Conservation (phyloP, 2,888 invertebrate genomes). For the Synergus laeviventris region DNA sequence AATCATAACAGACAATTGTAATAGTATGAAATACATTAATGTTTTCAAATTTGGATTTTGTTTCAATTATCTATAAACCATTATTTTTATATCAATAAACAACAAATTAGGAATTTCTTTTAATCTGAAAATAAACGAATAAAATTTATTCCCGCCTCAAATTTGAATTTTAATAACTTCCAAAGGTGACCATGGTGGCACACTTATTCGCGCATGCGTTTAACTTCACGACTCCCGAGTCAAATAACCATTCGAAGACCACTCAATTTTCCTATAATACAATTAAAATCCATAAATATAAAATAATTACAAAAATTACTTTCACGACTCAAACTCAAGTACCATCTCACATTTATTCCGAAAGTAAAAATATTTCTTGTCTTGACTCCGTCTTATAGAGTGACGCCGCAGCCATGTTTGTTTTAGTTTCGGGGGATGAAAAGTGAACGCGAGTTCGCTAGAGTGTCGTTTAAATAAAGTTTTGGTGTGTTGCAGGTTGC, state of each 20-base stretch:
- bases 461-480: slow-evolving; percentile 61
- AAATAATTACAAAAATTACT: background rate
- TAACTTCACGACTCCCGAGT: background rate
- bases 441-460: slow-evolving; percentile 65
- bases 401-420: slow-evolving; percentile 74
- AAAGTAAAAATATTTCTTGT: background rate
- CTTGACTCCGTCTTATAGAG: slow-evolving; percentile 48
- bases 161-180: background rate
- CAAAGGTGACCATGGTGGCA: background rate
- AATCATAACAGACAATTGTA: background rate
- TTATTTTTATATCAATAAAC: background rate
- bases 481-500: slow-evolving; percentile 48
- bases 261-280: background rate
- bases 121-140: no score
- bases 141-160: background rate
- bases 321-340: background rate
- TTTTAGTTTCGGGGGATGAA: slow-evolving; percentile 70
- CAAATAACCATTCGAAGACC: background rate
- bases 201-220: background rate
- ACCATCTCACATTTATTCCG: background rate
- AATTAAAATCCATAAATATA: background rate
- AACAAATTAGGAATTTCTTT: no score
- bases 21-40: slow-evolving; percentile 19
- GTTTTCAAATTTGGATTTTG: background rate
- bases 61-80: background rate